A percentile compares a stretch with the other conserved stretches of the same genome.
Evolutionary conservation across 1,140 invertebrate genomes (phyloP).

Genomic region (Pseudoatta argentina): DNA sequence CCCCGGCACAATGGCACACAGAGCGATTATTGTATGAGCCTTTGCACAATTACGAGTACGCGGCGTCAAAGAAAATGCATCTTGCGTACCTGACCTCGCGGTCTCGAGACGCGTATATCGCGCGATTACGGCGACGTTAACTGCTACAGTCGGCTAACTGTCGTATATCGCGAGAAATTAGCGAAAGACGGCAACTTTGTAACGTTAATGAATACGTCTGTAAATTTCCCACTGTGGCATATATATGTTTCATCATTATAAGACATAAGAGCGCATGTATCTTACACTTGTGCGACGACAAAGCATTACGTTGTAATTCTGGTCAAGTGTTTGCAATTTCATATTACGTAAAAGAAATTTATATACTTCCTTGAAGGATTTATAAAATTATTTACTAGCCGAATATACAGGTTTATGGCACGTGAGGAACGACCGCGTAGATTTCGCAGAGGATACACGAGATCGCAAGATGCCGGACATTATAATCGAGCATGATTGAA

Average conservation of each 20-base stretch:
- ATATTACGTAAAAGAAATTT: slow-evolving; percentile 19
- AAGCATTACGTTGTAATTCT: neutral
- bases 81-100: slow-evolving; percentile 36
- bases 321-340: neutral
- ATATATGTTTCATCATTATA: neutral
- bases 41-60: slow-evolving; percentile 3
- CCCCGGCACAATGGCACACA: slow-evolving; percentile 46
- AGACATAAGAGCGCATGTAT: neutral
- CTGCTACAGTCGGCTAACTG: slow-evolving; percentile 2
- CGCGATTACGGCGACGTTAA: slow-evolving; percentile 23
- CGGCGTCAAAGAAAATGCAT: slow-evolving; percentile 40
- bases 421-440: neutral
- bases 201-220: slow-evolving; percentile 8
- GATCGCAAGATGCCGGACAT: neutral
- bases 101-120: slow-evolving; percentile 27
- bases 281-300: neutral
- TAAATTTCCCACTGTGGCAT: slow-evolving; percentile 22
- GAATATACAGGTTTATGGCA: neutral
- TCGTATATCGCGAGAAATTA: slow-evolving; percentile 14
- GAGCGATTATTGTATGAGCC: slow-evolving; percentile 25
- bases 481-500: slow-evolving; percentile 5
- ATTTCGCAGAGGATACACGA: neutral
- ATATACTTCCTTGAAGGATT: neutral
- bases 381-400: neutral
- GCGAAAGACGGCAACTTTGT: neutral